Evolutionary conservation across 1,140 invertebrate genomes (phyloP).

Genomic region (Drosophila simulans): DNA sequence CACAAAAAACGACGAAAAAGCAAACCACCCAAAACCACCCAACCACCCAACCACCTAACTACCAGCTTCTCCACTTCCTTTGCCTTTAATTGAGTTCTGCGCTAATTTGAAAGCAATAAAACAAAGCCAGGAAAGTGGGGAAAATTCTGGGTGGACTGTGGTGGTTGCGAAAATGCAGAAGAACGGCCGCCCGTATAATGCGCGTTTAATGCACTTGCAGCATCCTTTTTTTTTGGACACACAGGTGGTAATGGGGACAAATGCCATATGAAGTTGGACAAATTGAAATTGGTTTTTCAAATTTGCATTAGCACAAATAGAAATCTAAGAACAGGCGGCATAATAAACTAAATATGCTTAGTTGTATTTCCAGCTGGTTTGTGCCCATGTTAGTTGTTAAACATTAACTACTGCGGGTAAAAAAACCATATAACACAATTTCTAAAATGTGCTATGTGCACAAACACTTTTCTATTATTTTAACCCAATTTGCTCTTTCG

Average conservation of each 20-base stretch:
- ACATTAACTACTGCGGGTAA: too few species aligned
- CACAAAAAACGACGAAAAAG: background rate
- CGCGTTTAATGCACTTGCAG: slow-evolving; percentile 71
- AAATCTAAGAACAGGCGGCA: background rate
- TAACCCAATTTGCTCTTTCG: too few species aligned
- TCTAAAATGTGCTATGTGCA: too few species aligned
- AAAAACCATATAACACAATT: too few species aligned
- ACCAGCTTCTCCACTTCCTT: slow-evolving; percentile 1
- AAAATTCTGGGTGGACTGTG: too few species aligned
- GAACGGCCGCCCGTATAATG: slow-evolving; percentile 45
- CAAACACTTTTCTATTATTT: too few species aligned
- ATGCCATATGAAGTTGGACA: background rate
- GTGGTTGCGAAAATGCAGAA: background rate
- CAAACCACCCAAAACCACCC: background rate
- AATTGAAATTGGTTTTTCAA: slow-evolving; percentile 6
- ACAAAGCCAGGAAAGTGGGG: slow-evolving; percentile 31
- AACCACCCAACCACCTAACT: background rate
- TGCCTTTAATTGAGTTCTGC: slow-evolving; percentile 71
- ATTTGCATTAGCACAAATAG: background rate
- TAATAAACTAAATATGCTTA: background rate
- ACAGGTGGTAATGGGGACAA: slow-evolving; percentile 6
- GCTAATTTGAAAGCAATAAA: slow-evolving; percentile 79
- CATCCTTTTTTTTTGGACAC: slow-evolving; percentile 12
- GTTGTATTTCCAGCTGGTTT: background rate
- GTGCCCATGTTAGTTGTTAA: background rate